Evolutionary conservation across 1,140 invertebrate genomes (phyloP).

Genomic region (Formica selysi): DNA sequence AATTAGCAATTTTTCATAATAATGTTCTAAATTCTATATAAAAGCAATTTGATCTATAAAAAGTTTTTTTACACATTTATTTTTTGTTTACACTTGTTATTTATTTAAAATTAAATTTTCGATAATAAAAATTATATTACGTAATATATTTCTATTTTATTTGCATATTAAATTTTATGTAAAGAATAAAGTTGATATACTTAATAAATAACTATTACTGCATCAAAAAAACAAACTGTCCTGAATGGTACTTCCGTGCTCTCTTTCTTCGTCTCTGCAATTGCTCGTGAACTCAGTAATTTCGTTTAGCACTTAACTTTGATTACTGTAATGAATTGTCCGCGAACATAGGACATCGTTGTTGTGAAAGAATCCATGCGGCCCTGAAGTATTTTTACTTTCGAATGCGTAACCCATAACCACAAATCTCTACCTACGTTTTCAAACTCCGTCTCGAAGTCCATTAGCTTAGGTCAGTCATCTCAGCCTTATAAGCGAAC

Average conservation of each 20-base stretch:
- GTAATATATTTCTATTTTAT: background rate
- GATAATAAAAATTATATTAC: background rate
- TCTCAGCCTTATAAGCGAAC: constrained; percentile 16
- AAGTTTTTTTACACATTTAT: background rate
- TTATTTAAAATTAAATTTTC: background rate
- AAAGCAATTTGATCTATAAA: background rate
- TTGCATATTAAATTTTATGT: background rate
- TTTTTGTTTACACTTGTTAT: background rate
- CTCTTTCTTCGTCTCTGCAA: background rate
- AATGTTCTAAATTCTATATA: background rate
- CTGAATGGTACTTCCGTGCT: constrained; percentile 11
- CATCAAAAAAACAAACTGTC: constrained; percentile 13
- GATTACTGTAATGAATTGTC: constrained; percentile 62
- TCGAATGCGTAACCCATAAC: constrained; percentile 67
- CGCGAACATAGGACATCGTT: constrained; percentile 42
- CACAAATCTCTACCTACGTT: constrained; percentile 7
- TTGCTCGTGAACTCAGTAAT: constrained; percentile 26
- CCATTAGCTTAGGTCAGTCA: constrained; percentile 67
- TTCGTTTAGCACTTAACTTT: constrained; percentile 14
- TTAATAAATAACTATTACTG: constrained; percentile 7
- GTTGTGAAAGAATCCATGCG: constrained; percentile 61
- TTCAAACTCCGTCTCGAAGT: constrained; percentile 41
- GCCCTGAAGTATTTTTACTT: constrained; percentile 74
- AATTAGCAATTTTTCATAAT: background rate
- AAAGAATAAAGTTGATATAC: background rate